Base-by-base conservation (phyloP, 2,797 vertebrate species). In the Dendrocincla fuliginosa region DNA sequence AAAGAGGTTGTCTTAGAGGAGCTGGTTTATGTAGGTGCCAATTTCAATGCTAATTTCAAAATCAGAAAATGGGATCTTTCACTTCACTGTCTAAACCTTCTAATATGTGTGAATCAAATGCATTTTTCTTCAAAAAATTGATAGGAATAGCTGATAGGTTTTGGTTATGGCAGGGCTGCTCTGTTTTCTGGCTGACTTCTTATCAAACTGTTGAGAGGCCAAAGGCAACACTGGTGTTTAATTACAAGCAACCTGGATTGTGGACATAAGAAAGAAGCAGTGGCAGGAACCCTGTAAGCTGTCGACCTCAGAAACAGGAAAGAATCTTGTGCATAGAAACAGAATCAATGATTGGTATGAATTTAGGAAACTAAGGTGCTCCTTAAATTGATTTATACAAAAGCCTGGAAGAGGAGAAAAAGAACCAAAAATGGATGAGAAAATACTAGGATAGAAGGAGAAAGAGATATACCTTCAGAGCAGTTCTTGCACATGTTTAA, bases 141-240 rank as follows among this genome's bases (percentile, higher is more conserved):
- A 14, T 25, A 59, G 28, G 17, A 63, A 16, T 35, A 53, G n/a
- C 41, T 82, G 42, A 67, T 57, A 63, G 28, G 19, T 75, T 70
- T 82, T 90, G 32, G 17, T 83, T 85, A 42, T 74, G 39, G 47
- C 44, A 65, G 28, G 14, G 49, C 18, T 80, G 13, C 44, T 73
- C 55, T 61, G 1, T 68, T 89, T 86, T 83, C 73, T 81, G 81
- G 28, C 75, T 92, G 77, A 71, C 33, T 88, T 61, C 55, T 65
- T 70, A 63, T 23, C 52, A 61, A 80, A 67, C 73, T 41, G 18
- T 59, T 64, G 33, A 68, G 71, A 73, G 56, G 64, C 70, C 73
- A 87, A 78, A 95, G 78, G 82, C 78, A 94, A 68, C 46, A 42
- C 52, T 80, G 12, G 13, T 90, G n/a, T 74, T 93, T 85, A 80